These are phyloP conservation scores for Drosophila meridionalis DNA, from an alignment of 2,888 invertebrate species.

Conservation along the genomic window DNA sequence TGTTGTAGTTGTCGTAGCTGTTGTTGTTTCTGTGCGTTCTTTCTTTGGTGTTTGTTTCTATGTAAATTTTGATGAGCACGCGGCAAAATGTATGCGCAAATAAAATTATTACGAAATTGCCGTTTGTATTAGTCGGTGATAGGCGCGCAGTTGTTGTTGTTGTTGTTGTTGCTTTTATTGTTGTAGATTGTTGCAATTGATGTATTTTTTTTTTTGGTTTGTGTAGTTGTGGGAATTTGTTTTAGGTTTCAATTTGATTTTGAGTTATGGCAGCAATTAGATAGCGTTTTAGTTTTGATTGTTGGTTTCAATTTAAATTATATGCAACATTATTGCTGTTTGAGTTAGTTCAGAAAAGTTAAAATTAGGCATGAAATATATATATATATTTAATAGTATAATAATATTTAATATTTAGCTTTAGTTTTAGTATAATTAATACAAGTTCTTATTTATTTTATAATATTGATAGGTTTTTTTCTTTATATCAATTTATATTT, in stretches of 20 bases:
- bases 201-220: slow-evolving; percentile 24
- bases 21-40: slow-evolving; percentile 18
- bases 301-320: slow-evolving; percentile 44
- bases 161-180: slow-evolving; percentile 44
- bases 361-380: slow-evolving; percentile 4
- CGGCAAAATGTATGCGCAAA: slow-evolving; percentile 69
- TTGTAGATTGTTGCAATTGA: slow-evolving; percentile 52
- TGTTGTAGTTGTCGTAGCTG: slow-evolving; percentile 26
- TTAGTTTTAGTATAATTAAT: neutral
- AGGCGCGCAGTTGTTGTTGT: slow-evolving; percentile 41
- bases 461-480: too few species aligned
- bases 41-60: slow-evolving; percentile 68
- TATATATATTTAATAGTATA: too few species aligned
- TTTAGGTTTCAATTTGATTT: slow-evolving; percentile 16
- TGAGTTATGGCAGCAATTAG: slow-evolving; percentile 43
- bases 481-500: neutral
- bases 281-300: slow-evolving; percentile 45
- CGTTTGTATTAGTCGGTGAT: slow-evolving; percentile 53
- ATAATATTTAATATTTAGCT: neutral
- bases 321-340: slow-evolving; percentile 39
- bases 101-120: slow-evolving; percentile 76
- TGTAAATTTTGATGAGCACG: slow-evolving; percentile 77
- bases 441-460: neutral
- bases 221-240: slow-evolving; percentile 4
- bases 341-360: neutral